Conservation (phyloP, 2,113 vertebrate species). For the Xiphophorus hellerii region DNA sequence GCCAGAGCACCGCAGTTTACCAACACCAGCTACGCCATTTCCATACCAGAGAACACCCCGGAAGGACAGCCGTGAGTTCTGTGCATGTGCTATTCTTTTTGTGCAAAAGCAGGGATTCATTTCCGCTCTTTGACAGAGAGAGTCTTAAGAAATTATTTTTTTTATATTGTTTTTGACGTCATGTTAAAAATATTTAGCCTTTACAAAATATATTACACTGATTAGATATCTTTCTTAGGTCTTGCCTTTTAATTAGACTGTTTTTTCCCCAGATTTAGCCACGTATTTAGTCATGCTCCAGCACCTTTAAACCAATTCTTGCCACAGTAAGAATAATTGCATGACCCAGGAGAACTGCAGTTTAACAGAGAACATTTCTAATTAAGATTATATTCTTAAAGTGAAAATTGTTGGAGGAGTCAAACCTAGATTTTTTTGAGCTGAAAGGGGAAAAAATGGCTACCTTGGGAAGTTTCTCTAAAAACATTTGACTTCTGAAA, state of each 20-base stretch:
- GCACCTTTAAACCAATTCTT: slow-evolving; percentile 18
- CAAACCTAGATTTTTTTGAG: neutral
- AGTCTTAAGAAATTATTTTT: neutral
- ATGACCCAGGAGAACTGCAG: neutral
- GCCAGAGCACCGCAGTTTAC: slow-evolving; percentile 85
- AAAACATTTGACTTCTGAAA: neutral
- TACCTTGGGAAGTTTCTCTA: neutral
- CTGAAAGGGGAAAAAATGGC: neutral
- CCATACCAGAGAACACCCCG: slow-evolving; percentile 83
- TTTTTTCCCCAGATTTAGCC: neutral
- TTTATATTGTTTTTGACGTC: neutral
- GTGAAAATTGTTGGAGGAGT: neutral
- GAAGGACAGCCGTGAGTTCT: slow-evolving; percentile 85
- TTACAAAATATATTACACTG: neutral
- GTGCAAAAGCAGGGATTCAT: neutral
- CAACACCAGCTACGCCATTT: slow-evolving; percentile 81
- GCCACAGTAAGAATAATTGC: slow-evolving; percentile 14
- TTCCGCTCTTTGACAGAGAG: neutral
- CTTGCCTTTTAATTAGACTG: neutral
- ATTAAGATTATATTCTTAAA: neutral
- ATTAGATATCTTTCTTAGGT: neutral
- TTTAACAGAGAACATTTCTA: neutral
- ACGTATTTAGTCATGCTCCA: slow-evolving; percentile 12
- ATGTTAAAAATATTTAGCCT: neutral
- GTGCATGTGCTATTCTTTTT: neutral